Conservation (phyloP, 2,797 vertebrate species). For the Loriculus beryllinus region DNA sequence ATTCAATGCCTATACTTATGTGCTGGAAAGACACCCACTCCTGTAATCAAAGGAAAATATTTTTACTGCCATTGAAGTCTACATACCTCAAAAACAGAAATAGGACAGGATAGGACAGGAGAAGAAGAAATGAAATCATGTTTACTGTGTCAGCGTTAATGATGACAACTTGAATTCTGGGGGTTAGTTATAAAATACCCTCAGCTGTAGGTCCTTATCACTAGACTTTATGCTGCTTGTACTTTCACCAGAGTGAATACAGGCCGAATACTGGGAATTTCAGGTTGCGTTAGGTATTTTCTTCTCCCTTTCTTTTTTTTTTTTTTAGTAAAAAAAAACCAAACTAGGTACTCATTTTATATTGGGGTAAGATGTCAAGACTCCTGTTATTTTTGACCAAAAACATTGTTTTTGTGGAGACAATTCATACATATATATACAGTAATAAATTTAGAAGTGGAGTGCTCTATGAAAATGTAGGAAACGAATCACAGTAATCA, state of each 20-base stretch:
- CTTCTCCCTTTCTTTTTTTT: not conserved
- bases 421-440: not conserved
- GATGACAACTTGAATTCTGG: not conserved
- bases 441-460: conserved; percentile 15
- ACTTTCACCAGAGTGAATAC: not conserved
- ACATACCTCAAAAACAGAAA: not conserved
- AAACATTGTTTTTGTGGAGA: not conserved
- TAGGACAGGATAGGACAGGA: not conserved
- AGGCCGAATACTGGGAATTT: not conserved
- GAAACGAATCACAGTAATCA: conserved; percentile 27
- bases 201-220: not conserved
- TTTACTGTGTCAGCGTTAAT: not conserved
- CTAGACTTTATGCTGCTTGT: not conserved
- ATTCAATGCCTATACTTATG: not conserved
- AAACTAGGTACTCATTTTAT: not conserved
- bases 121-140: not conserved
- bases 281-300: not conserved
- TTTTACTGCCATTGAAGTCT: not conserved
- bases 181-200: not conserved
- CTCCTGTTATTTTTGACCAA: not conserved
- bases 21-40: not conserved
- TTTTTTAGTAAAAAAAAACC: not conserved
- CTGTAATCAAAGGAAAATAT: not conserved
- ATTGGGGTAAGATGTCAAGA: not conserved
- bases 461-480: not conserved